phyloP scores from a whole-genome alignment of 2,888 invertebrate species.

The Tricholauxania praeusta region DNA sequence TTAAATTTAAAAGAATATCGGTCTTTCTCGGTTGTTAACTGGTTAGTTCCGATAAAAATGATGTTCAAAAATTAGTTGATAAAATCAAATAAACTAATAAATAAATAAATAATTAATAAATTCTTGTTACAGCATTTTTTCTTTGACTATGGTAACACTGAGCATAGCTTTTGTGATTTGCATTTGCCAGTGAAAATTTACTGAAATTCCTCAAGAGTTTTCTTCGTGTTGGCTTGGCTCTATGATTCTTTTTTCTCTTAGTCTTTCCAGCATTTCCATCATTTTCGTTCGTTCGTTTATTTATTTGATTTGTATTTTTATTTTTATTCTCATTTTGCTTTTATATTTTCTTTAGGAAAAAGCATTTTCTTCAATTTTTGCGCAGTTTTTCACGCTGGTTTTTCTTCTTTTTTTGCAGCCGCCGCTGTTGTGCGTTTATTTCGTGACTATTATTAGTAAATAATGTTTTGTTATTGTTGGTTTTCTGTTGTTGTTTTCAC shows the following conservation, averaged over 20 bases:
- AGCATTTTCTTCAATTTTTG: background rate
- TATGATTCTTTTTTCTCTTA: too few species aligned
- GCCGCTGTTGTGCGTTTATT: constrained; percentile 28
- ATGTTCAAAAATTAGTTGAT: too few species aligned
- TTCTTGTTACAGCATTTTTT: too few species aligned
- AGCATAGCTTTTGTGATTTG: background rate
- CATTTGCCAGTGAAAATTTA: background rate
- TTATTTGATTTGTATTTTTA: constrained; percentile 7
- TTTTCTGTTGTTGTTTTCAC: background rate
- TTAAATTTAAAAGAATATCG: too few species aligned
- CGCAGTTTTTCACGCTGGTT: constrained; percentile 4
- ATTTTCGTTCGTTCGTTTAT: constrained; percentile 6
- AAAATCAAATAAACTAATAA: too few species aligned
- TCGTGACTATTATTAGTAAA: constrained; percentile 29
- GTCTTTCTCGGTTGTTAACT: too few species aligned
- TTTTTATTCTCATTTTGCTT: constrained; percentile 17
- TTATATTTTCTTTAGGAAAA: background rate
- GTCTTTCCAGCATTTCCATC: too few species aligned
- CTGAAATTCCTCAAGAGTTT: background rate
- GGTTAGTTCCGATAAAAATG: too few species aligned
- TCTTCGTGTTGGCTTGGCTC: too few species aligned
- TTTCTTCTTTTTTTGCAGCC: background rate
- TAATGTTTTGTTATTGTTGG: constrained; percentile 7
- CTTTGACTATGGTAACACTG: too few species aligned
- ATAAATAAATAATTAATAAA: too few species aligned